These are phyloP conservation scores for Clistopyga incitator DNA, from an alignment of 2,888 invertebrate genomes.

Conservation along the genomic window DNA sequence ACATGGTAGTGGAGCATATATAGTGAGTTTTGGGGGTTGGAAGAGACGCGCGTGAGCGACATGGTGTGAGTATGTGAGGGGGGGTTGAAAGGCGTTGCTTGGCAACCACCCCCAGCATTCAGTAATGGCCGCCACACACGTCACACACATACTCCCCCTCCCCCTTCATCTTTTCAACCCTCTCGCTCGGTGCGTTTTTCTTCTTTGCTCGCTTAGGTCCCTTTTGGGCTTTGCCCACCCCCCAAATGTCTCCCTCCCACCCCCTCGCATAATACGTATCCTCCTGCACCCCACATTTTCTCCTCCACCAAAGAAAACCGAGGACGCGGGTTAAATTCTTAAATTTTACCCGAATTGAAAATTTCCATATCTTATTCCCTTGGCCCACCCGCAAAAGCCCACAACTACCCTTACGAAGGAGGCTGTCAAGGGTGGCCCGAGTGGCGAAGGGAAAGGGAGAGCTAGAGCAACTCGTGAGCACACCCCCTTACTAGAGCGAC, in stretches of 20 bases:
- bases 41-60: conserved; percentile 74
- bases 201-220: conserved; percentile 64
- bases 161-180: conserved; percentile 73
- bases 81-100: conserved; percentile 80
- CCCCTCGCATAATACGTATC: conserved; percentile 62
- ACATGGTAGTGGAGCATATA: conserved; percentile 1
- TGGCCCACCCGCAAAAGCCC: conserved; percentile 55
- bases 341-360: conserved; percentile 73
- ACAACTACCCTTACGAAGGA: conserved; percentile 44
- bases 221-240: conserved; percentile 60
- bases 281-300: conserved; percentile 45
- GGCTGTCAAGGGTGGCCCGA: conserved; percentile 47
- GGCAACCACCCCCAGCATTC: conserved; percentile 81
- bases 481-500: conserved; percentile 66
- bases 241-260: conserved; percentile 52
- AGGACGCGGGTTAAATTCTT: conserved; percentile 72
- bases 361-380: conserved; percentile 71
- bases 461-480: conserved; percentile 24
- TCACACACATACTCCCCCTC: conserved; percentile 79
- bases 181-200: conserved; percentile 60
- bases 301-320: conserved; percentile 22
- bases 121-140: conserved; percentile 74
- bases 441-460: conserved; percentile 11
- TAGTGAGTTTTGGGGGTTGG: conserved; percentile 72
- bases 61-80: conserved; percentile 80